Base-by-base conservation (phyloP, 2,797 vertebrate species). In the Onychomys leucogaster region DNA sequence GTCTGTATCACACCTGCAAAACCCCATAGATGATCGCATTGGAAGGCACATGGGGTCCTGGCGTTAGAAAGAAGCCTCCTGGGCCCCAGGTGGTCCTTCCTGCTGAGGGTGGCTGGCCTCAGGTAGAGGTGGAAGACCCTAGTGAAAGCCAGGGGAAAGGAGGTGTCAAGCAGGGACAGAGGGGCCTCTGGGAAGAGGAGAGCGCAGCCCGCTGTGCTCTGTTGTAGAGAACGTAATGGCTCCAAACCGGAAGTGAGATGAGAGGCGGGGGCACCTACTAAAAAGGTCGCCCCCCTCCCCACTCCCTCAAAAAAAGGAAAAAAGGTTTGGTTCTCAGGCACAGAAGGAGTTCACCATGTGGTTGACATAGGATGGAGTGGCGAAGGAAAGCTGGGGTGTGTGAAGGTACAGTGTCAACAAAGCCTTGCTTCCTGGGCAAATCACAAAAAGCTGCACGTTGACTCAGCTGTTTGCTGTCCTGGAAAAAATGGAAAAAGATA, bases 401-500 rank as follows among this genome's bases (percentile, higher is more conserved):
- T 63, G 46, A 63, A 65, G 83, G 57, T 14, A 5, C 1, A n/a
- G 41, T 34, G 41, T 77, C 37, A 34, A 29, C 21, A 82, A 69
- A 94, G 69, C 76, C 29, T 13, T 0, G 1, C 37, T 16, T 57
- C 23, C 21, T 61, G 80, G 57, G 32, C 5, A 0, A 59, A 49
- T 49, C 55, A 4, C 12, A 2, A 6, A 1, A 0, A 0, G 49
- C 32, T 82, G 49, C 32, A 16, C n/a, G 25, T 37, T 46, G 57
- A 84, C 43, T 90, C 90, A 77, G 93, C 71, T 23, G 43, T 90
- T 34, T 10, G 21, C 52, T 41, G 12, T 61, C 84, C 85, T 87
- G 25, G 63, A 69, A 76, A 92, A 96, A 94, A 46, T 14, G 59
- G 41, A 27, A 81, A 78, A 59, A 81, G 77, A 90, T 32, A 85